Conservation (phyloP, 2,113 vertebrate genomes). For the Rhabdornis inornatus region DNA sequence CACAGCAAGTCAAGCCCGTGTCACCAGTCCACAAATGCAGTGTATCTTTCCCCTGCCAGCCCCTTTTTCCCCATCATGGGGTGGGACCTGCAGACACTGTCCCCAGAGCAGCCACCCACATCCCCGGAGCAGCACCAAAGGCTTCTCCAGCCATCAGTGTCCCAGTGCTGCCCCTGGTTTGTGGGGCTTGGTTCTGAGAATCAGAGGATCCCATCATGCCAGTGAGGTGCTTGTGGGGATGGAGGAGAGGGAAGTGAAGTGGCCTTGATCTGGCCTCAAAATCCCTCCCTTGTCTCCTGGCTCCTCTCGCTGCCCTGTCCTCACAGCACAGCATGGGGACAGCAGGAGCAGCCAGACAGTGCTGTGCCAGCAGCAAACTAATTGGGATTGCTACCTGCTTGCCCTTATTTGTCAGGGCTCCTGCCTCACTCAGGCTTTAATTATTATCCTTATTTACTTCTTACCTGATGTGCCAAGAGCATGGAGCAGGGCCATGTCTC, state of each 20-base stretch:
- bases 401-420: slow-evolving; percentile 19
- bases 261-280: not conserved
- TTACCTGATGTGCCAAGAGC: not conserved
- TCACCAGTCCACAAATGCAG: not conserved
- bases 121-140: not conserved
- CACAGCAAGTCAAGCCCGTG: not conserved
- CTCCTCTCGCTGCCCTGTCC: not conserved
- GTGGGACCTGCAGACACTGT: fast-evolving
- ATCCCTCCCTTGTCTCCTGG: not conserved
- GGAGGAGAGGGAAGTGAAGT: not conserved
- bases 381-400: slow-evolving; percentile 33
- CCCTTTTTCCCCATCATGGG: not conserved
- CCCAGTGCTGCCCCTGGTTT: not conserved
- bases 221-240: fast-evolving
- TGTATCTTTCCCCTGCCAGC: not conserved
- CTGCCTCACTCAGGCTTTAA: not conserved
- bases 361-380: slow-evolving; percentile 7
- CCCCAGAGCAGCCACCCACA: not conserved
- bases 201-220: not conserved
- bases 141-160: not conserved
- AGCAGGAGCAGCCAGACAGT: not conserved
- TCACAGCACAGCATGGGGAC: not conserved
- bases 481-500: fast-evolving
- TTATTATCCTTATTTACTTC: slow-evolving; percentile 4
- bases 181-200: not conserved